A percentile compares a stretch with the other conserved stretches of the same genome.
phyloP scores from a whole-genome alignment of 2,797 vertebrate genomes.

The Agapornis canus region DNA sequence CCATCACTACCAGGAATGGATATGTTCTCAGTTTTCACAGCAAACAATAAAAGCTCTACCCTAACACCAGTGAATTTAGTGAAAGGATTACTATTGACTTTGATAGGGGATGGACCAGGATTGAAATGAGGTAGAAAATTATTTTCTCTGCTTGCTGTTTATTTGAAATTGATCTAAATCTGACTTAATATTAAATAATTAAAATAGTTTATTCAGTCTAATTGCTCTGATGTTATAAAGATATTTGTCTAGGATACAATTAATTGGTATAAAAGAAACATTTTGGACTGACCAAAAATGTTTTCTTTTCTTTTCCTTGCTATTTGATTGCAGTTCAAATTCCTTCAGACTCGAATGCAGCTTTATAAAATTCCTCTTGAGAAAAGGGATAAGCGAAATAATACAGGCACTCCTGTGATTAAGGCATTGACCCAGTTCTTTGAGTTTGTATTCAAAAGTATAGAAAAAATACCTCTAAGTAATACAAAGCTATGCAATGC shows the following conservation, averaged over 20 bases:
- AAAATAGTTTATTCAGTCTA: neutral
- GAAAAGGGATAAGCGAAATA: neutral
- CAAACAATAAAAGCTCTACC: neutral
- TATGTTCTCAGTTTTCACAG: neutral
- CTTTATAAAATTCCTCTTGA: neutral
- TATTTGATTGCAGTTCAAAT: slow-evolving; percentile 3
- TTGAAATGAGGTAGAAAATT: neutral
- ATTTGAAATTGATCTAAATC: neutral
- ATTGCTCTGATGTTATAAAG: neutral
- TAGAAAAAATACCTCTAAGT: neutral
- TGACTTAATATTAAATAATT: neutral
- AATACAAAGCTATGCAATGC: neutral
- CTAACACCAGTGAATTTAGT: neutral
- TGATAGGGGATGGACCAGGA: neutral
- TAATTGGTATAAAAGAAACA: neutral
- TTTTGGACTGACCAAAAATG: neutral
- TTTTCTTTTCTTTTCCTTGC: neutral
- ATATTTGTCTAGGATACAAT: neutral
- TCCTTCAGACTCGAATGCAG: neutral
- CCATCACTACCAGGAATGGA: neutral
- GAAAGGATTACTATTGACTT: neutral
- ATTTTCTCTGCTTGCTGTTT: neutral
- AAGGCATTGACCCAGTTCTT: neutral
- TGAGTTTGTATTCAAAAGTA: neutral
- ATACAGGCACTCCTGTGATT: neutral